phyloP scores from a whole-genome alignment of 2,888 invertebrate genomes.

The Athetis lepigone region DNA sequence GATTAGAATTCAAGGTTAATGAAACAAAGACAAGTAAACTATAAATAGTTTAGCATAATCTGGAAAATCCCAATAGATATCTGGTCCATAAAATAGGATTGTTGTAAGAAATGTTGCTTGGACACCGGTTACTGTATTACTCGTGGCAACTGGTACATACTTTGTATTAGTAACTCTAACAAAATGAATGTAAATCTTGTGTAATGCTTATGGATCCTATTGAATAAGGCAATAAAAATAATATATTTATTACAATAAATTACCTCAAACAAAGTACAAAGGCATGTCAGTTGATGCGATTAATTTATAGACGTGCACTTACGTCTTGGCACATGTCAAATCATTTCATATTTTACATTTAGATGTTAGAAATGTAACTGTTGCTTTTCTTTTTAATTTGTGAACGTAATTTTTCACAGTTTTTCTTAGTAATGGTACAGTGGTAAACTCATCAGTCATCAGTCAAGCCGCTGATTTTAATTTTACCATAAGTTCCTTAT shows the following conservation, averaged over 20 bases:
- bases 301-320: conserved; percentile 53
- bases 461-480: too few relatives aligned
- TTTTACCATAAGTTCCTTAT: not conserved
- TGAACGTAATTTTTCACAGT: not conserved
- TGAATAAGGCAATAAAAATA: conserved; percentile 57
- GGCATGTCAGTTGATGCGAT: conserved; percentile 41
- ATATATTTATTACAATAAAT: conserved; percentile 52
- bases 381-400: conserved; percentile 4
- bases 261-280: conserved; percentile 44
- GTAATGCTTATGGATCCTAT: conserved; percentile 55
- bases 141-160: conserved; percentile 20
- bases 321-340: conserved; percentile 51
- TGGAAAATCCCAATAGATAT: conserved; percentile 57
- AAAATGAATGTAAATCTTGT: conserved; percentile 51
- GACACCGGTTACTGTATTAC: conserved; percentile 25
- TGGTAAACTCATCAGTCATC: not conserved
- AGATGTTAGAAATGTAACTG: conserved; percentile 14
- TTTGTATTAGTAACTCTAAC: conserved; percentile 37
- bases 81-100: conserved; percentile 46
- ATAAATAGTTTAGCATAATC: conserved; percentile 58
- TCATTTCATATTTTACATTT: conserved; percentile 29
- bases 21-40: conserved; percentile 53
- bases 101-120: conserved; percentile 49
- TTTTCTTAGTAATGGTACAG: not conserved
- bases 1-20: conserved; percentile 60